Conservation (phyloP, 2,888 invertebrate species). For the Netelia fuscicornis region DNA sequence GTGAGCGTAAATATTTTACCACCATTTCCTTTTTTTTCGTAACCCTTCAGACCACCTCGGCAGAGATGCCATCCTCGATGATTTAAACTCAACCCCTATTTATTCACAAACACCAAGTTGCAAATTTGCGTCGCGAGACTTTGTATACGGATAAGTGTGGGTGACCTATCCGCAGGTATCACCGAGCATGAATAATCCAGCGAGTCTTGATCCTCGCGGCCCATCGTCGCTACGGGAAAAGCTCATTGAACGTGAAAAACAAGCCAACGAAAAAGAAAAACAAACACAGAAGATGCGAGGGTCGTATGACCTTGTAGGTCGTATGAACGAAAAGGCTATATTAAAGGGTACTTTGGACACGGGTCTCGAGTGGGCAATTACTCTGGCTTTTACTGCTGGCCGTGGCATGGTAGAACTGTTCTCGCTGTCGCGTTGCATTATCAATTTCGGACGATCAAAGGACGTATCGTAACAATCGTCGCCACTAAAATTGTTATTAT, state of each 20-base stretch:
- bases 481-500: conserved; percentile 8
- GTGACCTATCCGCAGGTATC: not conserved
- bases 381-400: conserved; percentile 15
- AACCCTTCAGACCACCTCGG: not conserved
- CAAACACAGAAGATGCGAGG: not conserved
- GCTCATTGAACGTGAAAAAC: conserved; percentile 2
- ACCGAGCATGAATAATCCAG: conserved; percentile 18
- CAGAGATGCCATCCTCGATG: conserved; percentile 43
- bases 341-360: conserved; percentile 38
- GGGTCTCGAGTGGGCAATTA: conserved; percentile 25
- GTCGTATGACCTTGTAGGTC: not conserved
- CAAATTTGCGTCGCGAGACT: conserved; percentile 11
- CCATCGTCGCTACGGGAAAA: conserved; percentile 5
- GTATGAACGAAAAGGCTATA: not conserved
- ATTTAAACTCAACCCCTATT: conserved; percentile 67
- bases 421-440: conserved; percentile 35
- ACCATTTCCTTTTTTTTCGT: not conserved
- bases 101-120: conserved; percentile 45
- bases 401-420: not conserved
- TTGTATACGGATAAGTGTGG: not conserved
- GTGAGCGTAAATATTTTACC: not conserved
- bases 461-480: not conserved
- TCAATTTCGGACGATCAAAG: conserved; percentile 39
- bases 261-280: conserved; percentile 16
- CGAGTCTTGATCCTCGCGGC: conserved; percentile 1